phyloP scores from a whole-genome alignment of 2,113 vertebrate species.

The Brienomyrus brachyistius region DNA sequence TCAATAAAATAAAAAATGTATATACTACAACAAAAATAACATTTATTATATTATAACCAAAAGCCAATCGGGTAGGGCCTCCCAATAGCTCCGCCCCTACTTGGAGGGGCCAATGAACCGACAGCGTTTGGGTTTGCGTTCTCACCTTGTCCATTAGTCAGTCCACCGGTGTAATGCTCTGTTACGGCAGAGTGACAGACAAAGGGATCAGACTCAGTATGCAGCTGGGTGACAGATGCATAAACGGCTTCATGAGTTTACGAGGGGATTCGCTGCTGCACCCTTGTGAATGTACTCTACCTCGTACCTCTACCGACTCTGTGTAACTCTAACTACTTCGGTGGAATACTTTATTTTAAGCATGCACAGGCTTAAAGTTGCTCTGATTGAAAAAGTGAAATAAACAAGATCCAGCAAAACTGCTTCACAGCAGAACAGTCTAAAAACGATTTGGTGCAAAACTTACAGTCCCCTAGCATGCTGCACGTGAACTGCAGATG shows the following conservation, averaged over 20 bases:
- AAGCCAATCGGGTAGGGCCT: too few species aligned
- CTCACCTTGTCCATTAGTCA: background rate
- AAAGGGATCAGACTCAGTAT: background rate
- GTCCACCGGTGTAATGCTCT: background rate
- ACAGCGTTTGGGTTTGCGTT: background rate
- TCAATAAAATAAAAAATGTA: background rate
- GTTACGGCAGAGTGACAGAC: background rate
- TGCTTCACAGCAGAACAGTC: background rate
- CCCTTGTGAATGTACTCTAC: background rate
- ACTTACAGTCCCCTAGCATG: background rate
- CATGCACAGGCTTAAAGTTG: background rate
- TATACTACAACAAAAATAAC: too few species aligned
- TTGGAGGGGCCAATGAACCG: too few species aligned
- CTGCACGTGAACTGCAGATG: background rate
- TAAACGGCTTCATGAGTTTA: background rate
- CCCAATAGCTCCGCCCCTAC: too few species aligned
- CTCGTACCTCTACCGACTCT: too few species aligned
- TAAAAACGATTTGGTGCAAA: background rate
- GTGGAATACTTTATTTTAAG: background rate
- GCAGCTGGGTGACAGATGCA: background rate
- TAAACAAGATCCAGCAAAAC: background rate
- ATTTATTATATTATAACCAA: too few species aligned
- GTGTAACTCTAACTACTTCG: background rate
- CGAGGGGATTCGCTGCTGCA: background rate
- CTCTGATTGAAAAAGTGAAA: background rate